Evolutionary conservation across 2,888 invertebrate genomes (phyloP).

Genomic region (Auanema freiburgensis): DNA sequence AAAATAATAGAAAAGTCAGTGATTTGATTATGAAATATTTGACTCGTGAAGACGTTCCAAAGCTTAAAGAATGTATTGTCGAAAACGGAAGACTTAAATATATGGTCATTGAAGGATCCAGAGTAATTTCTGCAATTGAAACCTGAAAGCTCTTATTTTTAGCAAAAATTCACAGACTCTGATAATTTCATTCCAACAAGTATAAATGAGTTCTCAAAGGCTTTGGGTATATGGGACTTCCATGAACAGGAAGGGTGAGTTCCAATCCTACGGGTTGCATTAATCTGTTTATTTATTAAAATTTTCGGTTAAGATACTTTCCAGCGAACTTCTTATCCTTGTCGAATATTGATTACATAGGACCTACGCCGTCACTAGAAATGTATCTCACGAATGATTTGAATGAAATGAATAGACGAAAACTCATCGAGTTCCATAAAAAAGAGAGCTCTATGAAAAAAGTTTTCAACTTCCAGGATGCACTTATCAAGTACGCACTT

Average conservation of each 20-base stretch:
- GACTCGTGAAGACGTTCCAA: constrained; percentile 1
- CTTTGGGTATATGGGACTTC: background rate
- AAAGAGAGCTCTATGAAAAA: background rate
- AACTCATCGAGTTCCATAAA: background rate
- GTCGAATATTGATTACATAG: constrained; percentile 4
- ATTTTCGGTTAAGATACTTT: constrained; percentile 3
- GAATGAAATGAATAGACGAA: background rate
- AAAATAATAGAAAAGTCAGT: background rate
- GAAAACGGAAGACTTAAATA: background rate
- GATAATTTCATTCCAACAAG: constrained; percentile 7
- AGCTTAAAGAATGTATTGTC: background rate
- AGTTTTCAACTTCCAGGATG: constrained; percentile 3
- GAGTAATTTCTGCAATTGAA: background rate
- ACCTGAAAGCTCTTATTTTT: background rate
- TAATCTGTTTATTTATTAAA: background rate
- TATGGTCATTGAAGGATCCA: background rate
- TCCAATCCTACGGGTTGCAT: background rate
- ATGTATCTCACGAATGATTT: background rate
- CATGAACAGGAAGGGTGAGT: background rate
- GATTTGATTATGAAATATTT: background rate
- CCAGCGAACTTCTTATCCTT: constrained; percentile 6
- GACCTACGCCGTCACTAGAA: constrained; percentile 2
- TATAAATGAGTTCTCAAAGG: background rate
- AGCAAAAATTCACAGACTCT: constrained; percentile 10
- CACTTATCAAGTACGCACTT: background rate